Conservation (phyloP, 2,113 vertebrate genomes). For the Platanista minor region DNA sequence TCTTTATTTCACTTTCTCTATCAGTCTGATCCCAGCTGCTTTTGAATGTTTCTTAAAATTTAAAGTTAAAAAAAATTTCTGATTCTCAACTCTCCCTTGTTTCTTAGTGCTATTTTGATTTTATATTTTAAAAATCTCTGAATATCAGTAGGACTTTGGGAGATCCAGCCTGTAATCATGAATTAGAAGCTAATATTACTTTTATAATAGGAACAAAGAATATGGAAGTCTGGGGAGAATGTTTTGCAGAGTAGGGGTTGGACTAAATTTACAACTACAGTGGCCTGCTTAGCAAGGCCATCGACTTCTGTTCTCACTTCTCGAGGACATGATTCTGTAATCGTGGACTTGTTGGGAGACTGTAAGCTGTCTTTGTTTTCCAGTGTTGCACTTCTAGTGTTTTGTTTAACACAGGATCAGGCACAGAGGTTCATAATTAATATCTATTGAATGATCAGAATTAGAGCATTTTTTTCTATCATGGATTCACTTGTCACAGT, state of each 20-base stretch:
- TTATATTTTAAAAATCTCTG: background rate
- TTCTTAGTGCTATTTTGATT: background rate
- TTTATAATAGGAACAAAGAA: background rate
- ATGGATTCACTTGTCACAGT: background rate
- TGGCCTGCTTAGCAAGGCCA: background rate
- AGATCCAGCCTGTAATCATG: background rate
- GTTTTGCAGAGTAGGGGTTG: background rate
- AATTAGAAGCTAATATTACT: background rate
- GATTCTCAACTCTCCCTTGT: background rate
- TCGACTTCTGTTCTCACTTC: background rate
- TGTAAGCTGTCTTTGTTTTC: background rate
- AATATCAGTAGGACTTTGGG: background rate
- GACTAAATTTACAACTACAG: background rate
- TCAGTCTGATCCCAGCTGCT: background rate
- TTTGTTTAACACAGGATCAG: background rate
- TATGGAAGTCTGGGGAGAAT: background rate
- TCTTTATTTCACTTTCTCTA: background rate
- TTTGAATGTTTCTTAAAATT: constrained; percentile 9
- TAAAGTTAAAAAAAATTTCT: background rate
- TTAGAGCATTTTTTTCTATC: background rate
- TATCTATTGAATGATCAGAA: background rate
- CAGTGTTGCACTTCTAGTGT: background rate
- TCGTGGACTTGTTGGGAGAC: background rate
- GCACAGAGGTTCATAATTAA: background rate
- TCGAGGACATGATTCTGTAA: background rate